Evolutionary conservation across 2,113 vertebrate genomes (phyloP).

Genomic region (Brienomyrus longianalis): DNA sequence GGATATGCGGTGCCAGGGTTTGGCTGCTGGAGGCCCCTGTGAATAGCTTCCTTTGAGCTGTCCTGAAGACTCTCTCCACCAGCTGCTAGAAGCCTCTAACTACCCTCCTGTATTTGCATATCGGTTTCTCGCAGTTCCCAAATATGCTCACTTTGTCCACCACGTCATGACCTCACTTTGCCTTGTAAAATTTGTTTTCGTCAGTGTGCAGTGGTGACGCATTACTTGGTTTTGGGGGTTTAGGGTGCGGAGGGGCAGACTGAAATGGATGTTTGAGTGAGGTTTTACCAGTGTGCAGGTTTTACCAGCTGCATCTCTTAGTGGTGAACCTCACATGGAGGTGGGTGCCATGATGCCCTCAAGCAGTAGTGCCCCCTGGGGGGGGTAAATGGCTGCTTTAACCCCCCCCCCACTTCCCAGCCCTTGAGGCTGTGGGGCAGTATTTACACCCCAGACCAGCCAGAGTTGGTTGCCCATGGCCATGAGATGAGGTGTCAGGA

Average conservation of each 20-base stretch:
- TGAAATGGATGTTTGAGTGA: slow-evolving; percentile 1
- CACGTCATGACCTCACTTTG: slow-evolving; percentile 1
- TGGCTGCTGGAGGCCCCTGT: neutral
- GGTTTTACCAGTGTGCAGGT: neutral
- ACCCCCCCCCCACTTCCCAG: neutral
- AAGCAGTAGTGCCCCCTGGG: neutral
- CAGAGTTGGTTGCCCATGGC: neutral
- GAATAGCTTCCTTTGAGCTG: neutral
- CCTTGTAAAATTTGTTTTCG: neutral
- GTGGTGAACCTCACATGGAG: neutral
- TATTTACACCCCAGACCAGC: neutral
- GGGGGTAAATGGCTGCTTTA: neutral
- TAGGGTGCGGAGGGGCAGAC: neutral
- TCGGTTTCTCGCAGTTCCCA: neutral
- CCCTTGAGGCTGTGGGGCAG: neutral
- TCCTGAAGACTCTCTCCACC: neutral
- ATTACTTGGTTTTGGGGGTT: slow-evolving; percentile 8
- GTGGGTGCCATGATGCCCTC: neutral
- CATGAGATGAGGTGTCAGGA: neutral
- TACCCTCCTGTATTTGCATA: neutral
- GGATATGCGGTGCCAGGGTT: neutral
- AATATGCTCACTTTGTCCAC: neutral
- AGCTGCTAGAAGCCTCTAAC: neutral
- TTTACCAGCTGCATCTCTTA: neutral
- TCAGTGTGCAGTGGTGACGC: neutral